Conservation (phyloP, 1,140 invertebrate species). For the Sarcophaga peregrina region DNA sequence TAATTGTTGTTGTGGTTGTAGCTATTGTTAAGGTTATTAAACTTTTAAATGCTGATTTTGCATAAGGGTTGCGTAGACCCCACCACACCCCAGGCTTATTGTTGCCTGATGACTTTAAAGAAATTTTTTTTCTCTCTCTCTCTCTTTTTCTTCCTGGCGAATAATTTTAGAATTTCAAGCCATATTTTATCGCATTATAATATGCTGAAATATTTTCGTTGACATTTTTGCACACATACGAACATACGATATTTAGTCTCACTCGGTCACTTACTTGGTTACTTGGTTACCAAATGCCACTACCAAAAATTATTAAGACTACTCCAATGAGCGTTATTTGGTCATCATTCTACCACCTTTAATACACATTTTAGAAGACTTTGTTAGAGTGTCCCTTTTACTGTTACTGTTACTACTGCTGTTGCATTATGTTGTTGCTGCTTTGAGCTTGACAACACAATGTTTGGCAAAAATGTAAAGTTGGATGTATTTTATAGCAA, state of each 20-base stretch:
- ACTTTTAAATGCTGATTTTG: not conserved
- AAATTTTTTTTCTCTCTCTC: not conserved
- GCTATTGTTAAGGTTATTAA: not conserved
- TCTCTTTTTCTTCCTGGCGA: not conserved
- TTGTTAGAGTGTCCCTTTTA: not conserved
- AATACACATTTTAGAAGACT: not conserved
- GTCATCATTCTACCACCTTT: not conserved
- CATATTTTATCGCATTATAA: slow-evolving; percentile 15
- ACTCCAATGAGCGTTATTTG: no score
- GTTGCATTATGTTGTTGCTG: not conserved
- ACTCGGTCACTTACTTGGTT: slow-evolving; percentile 14
- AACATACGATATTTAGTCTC: not conserved
- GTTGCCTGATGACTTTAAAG: not conserved
- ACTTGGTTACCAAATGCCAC: not conserved
- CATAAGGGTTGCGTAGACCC: not conserved
- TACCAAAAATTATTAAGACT: not conserved
- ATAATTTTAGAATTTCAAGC: not conserved
- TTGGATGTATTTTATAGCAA: not conserved
- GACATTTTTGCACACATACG: not conserved
- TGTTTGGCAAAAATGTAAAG: not conserved
- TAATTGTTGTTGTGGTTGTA: not conserved
- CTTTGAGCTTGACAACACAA: slow-evolving; percentile 17
- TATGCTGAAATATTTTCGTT: slow-evolving; percentile 16
- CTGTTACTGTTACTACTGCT: not conserved
- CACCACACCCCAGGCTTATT: not conserved